phyloP scores from a whole-genome alignment of 2,113 vertebrate species.

The Blennius ocellaris region DNA sequence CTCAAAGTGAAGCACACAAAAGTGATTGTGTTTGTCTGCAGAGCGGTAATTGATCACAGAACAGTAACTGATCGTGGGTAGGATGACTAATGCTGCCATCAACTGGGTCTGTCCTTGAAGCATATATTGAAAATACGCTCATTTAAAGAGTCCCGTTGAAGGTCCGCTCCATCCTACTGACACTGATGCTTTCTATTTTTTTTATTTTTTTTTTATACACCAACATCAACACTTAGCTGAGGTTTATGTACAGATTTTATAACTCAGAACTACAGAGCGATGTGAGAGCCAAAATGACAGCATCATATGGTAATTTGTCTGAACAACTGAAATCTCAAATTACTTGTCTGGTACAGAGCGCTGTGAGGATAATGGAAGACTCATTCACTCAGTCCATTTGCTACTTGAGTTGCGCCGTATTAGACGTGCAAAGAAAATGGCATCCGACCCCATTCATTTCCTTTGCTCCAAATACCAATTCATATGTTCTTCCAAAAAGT shows the following conservation, averaged over 20 bases:
- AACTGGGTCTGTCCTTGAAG: conserved; percentile 17
- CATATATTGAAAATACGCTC: conserved; percentile 37
- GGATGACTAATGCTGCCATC: conserved; percentile 26
- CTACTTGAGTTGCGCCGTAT: conserved; percentile 12
- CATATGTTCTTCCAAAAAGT: conserved; percentile 2
- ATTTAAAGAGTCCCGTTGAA: conserved; percentile 31
- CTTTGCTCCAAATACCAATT: conserved; percentile 20
- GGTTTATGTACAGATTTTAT: conserved; percentile 15
- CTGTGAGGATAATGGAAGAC: conserved; percentile 23
- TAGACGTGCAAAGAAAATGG: conserved; percentile 19
- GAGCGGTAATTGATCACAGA: conserved; percentile 13
- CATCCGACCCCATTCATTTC: conserved; percentile 13
- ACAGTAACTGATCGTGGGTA: conserved; percentile 21
- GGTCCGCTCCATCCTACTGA: conserved; percentile 19
- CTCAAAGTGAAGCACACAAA: conserved; percentile 15
- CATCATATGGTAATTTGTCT: conserved; percentile 11
- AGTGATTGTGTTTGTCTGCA: conserved; percentile 25
- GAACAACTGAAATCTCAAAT: conserved; percentile 20
- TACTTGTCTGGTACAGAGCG: not conserved
- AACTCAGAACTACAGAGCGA: not conserved
- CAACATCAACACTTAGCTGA: not conserved
- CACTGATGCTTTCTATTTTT: not conserved
- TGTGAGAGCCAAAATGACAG: conserved; percentile 15
- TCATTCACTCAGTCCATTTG: conserved; percentile 19
- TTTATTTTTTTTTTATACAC: conserved; percentile 2